These are phyloP conservation scores for Ceratotherium simum DNA, from an alignment of 2,113 vertebrate species.

Conservation along the genomic window DNA sequence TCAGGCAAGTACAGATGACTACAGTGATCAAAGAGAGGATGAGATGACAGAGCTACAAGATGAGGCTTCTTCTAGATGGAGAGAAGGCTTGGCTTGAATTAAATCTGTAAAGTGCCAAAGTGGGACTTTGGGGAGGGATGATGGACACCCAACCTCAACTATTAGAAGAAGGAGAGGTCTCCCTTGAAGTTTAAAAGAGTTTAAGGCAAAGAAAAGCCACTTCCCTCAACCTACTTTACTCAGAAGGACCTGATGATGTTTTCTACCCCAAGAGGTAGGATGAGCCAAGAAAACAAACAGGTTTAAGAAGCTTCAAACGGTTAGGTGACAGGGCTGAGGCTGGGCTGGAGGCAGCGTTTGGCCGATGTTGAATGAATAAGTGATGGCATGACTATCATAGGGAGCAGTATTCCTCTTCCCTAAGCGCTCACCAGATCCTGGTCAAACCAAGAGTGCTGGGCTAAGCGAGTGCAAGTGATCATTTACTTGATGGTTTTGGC, in stretches of 20 bases:
- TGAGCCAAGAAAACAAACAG: not conserved
- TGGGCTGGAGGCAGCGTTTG: too few relatives aligned
- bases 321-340: not conserved
- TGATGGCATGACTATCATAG: not conserved
- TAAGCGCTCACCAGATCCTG: not conserved
- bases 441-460: not conserved
- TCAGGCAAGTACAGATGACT: not conserved
- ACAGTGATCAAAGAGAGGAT: not conserved
- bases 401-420: not conserved
- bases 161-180: not conserved
- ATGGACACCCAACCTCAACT: not conserved
- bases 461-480: not conserved
- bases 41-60: not conserved
- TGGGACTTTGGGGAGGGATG: not conserved
- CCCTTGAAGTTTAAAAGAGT: constrained; percentile 15
- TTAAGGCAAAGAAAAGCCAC: constrained; percentile 41
- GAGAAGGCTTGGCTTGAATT: not conserved
- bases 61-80: not conserved
- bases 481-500: not conserved
- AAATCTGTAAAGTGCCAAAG: constrained; percentile 39
- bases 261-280: not conserved
- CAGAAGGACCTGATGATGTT: not conserved
- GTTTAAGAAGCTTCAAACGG: not conserved
- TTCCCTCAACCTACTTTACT: not conserved
- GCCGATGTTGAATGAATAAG: not conserved